Percentiles rank a stretch among this genome's conserved stretches.
Conservation (phyloP, 2,797 vertebrate genomes). For the Vipera ursinii region DNA sequence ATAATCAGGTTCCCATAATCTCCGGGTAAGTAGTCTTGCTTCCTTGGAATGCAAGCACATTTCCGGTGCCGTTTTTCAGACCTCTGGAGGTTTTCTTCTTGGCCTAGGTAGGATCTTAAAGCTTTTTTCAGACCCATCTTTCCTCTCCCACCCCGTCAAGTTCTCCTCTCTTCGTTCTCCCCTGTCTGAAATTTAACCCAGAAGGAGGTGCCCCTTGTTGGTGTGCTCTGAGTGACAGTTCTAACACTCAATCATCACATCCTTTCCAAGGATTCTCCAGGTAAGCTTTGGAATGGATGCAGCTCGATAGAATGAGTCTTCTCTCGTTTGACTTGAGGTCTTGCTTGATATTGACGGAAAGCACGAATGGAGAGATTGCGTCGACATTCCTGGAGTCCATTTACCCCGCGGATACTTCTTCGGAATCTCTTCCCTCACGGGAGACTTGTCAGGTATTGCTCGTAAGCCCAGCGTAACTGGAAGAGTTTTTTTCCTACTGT, state of each 20-base stretch:
- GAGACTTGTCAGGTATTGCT: conserved; percentile 88
- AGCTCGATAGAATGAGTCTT: not conserved
- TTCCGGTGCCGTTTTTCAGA: too few species aligned
- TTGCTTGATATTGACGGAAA: conserved; percentile 94
- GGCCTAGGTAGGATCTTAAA: not conserved
- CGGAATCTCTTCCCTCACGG: conserved; percentile 87
- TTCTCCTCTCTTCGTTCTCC: not conserved
- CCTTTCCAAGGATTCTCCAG: not conserved
- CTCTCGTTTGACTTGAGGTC: conserved; percentile 69
- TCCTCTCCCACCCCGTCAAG: not conserved
- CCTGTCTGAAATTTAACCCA: not conserved
- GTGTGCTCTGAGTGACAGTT: not conserved
- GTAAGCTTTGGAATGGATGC: fast-evolving
- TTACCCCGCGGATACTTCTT: conserved; percentile 90
- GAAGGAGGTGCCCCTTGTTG: not conserved
- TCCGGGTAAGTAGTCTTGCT: too few species aligned
- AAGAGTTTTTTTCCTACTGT: not conserved
- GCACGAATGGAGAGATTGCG: conserved; percentile 93
- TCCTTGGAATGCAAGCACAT: too few species aligned
- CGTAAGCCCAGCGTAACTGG: not conserved
- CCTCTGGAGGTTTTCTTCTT: not conserved
- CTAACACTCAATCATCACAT: not conserved
- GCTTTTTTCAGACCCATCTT: not conserved
- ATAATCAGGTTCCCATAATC: too few species aligned
- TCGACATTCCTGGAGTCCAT: conserved; percentile 88